A percentile compares a stretch with the other conserved stretches of the same genome.
These are phyloP conservation scores for Oligia strigilis DNA, from an alignment of 2,888 invertebrate genomes.

Conservation along the genomic window DNA sequence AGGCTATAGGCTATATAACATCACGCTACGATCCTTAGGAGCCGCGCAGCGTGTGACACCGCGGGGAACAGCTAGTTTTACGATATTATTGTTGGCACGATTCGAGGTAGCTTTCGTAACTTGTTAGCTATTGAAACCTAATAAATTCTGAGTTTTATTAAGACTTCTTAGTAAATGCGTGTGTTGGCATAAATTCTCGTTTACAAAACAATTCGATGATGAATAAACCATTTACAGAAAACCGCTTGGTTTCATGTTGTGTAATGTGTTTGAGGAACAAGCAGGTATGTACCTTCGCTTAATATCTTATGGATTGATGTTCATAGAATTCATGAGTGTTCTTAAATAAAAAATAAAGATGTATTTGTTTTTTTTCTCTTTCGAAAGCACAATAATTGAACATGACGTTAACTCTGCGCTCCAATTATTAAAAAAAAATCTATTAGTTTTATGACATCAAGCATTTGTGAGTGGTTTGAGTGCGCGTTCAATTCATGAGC, in stretches of 20 bases:
- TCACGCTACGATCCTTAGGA: too few relatives aligned
- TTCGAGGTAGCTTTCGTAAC: neutral
- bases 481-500: neutral
- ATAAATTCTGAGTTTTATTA: conserved; percentile 2
- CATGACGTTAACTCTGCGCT: neutral
- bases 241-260: neutral
- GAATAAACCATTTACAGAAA: neutral
- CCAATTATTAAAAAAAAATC: neutral
- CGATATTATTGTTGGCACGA: too few relatives aligned
- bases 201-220: neutral
- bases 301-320: neutral
- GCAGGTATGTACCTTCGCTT: too few relatives aligned
- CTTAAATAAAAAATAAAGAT: neutral
- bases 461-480: neutral
- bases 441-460: neutral
- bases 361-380: neutral
- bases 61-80: too few relatives aligned
- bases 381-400: too few relatives aligned
- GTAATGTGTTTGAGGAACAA: neutral
- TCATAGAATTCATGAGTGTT: neutral
- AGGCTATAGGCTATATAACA: too few relatives aligned
- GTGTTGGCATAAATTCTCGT: conserved; percentile 5
- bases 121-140: neutral
- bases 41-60: too few relatives aligned
- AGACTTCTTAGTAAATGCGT: neutral